A percentile compares a stretch with the other conserved stretches of the same genome.
phyloP scores from a whole-genome alignment of 2,888 invertebrate species.

The Junonia oenone region DNA sequence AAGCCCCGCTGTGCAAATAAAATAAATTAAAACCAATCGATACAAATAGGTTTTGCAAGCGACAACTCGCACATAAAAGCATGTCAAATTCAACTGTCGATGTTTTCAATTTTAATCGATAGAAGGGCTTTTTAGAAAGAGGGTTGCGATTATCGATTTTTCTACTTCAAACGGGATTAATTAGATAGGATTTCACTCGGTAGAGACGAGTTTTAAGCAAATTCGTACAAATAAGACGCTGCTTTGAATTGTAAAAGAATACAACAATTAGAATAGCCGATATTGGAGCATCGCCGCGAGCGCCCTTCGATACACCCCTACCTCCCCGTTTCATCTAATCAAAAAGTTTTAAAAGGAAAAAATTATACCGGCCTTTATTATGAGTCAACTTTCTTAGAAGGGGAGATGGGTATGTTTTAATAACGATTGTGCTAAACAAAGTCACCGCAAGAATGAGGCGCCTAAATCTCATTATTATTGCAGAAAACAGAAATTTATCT shows the following conservation, averaged over 20 bases:
- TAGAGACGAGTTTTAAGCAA: constrained; percentile 8
- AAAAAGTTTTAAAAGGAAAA: constrained; percentile 81
- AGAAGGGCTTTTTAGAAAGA: constrained; percentile 41
- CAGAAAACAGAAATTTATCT: constrained; percentile 16
- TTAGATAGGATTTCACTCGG: constrained; percentile 28
- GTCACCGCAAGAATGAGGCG: constrained; percentile 26
- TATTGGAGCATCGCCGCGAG: constrained; percentile 69
- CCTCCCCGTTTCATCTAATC: constrained; percentile 81
- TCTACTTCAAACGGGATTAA: constrained; percentile 55
- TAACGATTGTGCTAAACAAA: constrained; percentile 64
- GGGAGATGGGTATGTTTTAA: constrained; percentile 77
- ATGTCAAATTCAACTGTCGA: constrained; percentile 61
- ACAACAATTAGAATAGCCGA: constrained; percentile 77
- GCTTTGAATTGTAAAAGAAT: constrained; percentile 58
- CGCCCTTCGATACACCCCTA: constrained; percentile 50
- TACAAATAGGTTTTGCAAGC: constrained; percentile 49
- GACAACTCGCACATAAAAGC: constrained; percentile 39
- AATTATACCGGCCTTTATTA: constrained; percentile 80
- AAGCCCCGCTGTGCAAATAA: constrained; percentile 10
- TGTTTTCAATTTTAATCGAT: constrained; percentile 71
- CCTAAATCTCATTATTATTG: constrained; percentile 26
- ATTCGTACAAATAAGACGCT: constrained; percentile 21
- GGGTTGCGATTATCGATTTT: constrained; percentile 39
- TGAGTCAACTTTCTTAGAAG: constrained; percentile 76
- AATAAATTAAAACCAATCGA: constrained; percentile 42